Evolutionary conservation across 2,888 invertebrate genomes (phyloP), one percentile per base, ranked within the genome.

Genomic region (Reticulitermes lucifugus): DNA sequence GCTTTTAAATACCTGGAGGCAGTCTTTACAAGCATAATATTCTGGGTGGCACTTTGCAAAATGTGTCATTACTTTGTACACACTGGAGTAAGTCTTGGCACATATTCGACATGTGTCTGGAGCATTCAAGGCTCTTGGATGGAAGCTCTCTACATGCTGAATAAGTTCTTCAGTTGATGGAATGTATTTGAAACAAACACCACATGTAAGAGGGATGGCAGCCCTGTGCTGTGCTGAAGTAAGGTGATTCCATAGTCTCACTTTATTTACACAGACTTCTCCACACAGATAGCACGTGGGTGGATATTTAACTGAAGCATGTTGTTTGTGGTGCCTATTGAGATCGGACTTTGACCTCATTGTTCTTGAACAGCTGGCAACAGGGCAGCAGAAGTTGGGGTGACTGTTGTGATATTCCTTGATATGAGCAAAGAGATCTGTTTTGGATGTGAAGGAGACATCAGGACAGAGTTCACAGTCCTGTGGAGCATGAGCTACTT

Each of bases 61-160:
- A 87, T 94, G 94, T 88, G 93, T 93, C 85, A 92, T 92, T 0
- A 93, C 93, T 87, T 93, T 93, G 92, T 93, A 93, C 86, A 93
- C 93, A 1, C 92, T 92, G 0, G 93, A 93, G 88, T 93, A 93
- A 86, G 93, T 92, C 88, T 93, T 93, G 0, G 93, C 94, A 88
- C 94, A 94, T 0, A 94, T 92, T 46, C 92, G 92, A 87, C 93
- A 94, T 0, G 93, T 92, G 46, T 92, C 93, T 0, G 92, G 90
- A 79, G 92, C 92, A 12, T 90, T 89, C 4, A 93, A 88, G 14
- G 92, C 91, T 79, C 91, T 90, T 35, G 90, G 90, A 87, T 94
- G 94, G 0, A 91, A 91, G 79, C 92, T 89, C 83, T 91, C 91
- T 0, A 93, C 93, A 88, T 94, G 94, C 86, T 92, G 92, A 79